Percentiles rank a stretch among this genome's conserved stretches.
phyloP scores from a whole-genome alignment of 1,140 invertebrate genomes.

The Pentalonia nigronervosa region DNA sequence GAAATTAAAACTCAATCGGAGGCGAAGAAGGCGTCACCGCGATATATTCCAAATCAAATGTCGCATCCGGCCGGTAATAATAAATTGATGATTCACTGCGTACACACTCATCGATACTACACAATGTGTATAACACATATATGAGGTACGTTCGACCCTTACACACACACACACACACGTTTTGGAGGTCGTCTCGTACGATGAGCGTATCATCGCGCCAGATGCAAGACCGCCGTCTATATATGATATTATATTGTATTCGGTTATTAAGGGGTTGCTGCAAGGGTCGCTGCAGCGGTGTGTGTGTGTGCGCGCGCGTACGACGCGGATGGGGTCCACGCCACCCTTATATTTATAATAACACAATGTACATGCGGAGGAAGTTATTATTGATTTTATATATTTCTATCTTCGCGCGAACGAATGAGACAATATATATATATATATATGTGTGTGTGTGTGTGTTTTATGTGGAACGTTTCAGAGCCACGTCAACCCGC shows the following conservation, averaged over 20 bases:
- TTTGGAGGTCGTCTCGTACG: background rate
- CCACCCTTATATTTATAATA: slow-evolving; percentile 31
- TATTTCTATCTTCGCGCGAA: background rate
- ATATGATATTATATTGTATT: background rate
- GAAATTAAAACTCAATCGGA: slow-evolving; percentile 13
- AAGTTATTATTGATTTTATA: slow-evolving; percentile 38
- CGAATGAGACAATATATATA: background rate
- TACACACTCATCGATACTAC: background rate
- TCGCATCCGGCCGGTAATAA: background rate
- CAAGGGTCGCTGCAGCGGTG: background rate
- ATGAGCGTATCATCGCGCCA: slow-evolving; percentile 1
- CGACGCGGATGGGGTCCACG: background rate
- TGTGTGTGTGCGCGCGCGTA: too few relatives aligned
- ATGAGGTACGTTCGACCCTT: background rate
- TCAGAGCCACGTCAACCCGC: background rate
- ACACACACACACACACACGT: background rate
- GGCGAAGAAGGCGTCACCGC: background rate
- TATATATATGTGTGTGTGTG: background rate
- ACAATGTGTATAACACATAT: background rate
- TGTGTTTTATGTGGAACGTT: background rate
- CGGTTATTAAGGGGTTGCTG: slow-evolving; percentile 26
- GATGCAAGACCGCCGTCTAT: slow-evolving; percentile 20
- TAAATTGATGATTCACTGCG: slow-evolving; percentile 25
- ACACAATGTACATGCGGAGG: background rate
- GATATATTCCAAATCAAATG: background rate